Evolutionary conservation across 2,888 invertebrate genomes (phyloP).

Genomic region (Meloe dianella): DNA sequence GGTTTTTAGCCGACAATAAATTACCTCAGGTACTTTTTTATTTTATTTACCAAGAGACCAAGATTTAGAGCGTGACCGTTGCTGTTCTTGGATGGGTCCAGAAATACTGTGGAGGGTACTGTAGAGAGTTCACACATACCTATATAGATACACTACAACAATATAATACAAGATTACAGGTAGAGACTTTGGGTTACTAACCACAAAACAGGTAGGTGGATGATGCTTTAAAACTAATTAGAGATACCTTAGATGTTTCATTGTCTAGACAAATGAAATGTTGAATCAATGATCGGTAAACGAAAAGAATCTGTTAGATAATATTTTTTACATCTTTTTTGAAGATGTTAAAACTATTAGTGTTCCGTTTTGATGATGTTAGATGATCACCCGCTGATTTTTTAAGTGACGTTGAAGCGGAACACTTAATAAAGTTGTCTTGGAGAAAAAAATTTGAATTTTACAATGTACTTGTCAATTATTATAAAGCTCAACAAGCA

Average conservation of each 20-base stretch:
- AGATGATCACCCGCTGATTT: neutral
- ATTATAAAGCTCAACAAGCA: neutral
- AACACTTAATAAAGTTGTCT: slow-evolving; percentile 18
- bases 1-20: slow-evolving; percentile 6
- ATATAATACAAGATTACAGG: slow-evolving; percentile 5
- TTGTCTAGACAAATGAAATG: slow-evolving; percentile 32
- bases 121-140: slow-evolving; percentile 3
- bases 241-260: slow-evolving; percentile 33
- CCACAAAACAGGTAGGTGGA: slow-evolving; percentile 24
- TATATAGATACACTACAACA: neutral
- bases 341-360: neutral
- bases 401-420: neutral
- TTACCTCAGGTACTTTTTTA: neutral
- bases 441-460: slow-evolving; percentile 7
- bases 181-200: slow-evolving; percentile 6
- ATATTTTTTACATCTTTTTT: neutral
- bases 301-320: neutral
- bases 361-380: slow-evolving; percentile 3
- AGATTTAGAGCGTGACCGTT: slow-evolving; percentile 22
- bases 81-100: neutral
- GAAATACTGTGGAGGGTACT: slow-evolving; percentile 9
- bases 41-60: slow-evolving; percentile 11
- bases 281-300: neutral
- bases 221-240: slow-evolving; percentile 33
- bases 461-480: neutral